Conservation (phyloP, 2,113 vertebrate species). For the Protomyctophum bolini region DNA sequence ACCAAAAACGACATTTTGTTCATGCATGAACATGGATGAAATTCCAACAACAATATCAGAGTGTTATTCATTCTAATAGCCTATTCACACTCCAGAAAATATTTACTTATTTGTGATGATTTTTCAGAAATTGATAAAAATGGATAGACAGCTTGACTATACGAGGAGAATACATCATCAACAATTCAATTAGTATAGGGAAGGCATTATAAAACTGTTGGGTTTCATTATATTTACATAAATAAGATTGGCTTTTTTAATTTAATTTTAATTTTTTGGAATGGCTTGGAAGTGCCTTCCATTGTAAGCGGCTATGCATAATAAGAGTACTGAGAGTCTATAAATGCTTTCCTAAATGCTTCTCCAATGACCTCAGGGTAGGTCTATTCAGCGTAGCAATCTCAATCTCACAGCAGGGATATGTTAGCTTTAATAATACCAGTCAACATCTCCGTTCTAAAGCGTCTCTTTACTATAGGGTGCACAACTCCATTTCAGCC, state of each 20-base stretch:
- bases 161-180: constrained; percentile 60
- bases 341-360: constrained; percentile 60
- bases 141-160: constrained; percentile 64
- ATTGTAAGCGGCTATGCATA: constrained; percentile 66
- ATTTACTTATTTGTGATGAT: constrained; percentile 62
- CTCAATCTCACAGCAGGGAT: constrained; percentile 49
- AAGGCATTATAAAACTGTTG: constrained; percentile 59
- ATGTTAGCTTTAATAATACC: constrained; percentile 53
- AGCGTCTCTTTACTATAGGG: constrained; percentile 31
- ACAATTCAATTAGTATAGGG: constrained; percentile 60
- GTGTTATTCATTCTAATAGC: constrained; percentile 53
- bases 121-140: constrained; percentile 56
- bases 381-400: constrained; percentile 45
- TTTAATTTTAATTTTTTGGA: constrained; percentile 28
- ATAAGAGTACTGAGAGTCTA: constrained; percentile 58
- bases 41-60: constrained; percentile 51
- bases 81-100: constrained; percentile 56
- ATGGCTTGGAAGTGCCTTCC: constrained; percentile 58
- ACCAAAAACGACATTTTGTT: constrained; percentile 47
- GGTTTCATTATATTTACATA: constrained; percentile 70
- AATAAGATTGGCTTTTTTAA: constrained; percentile 59
- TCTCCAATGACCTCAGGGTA: constrained; percentile 42
- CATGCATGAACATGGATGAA: constrained; percentile 62
- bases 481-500: neutral
- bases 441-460: constrained; percentile 40